Conservation (phyloP, 2,888 invertebrate species). For the Dendrolimus houi region DNA sequence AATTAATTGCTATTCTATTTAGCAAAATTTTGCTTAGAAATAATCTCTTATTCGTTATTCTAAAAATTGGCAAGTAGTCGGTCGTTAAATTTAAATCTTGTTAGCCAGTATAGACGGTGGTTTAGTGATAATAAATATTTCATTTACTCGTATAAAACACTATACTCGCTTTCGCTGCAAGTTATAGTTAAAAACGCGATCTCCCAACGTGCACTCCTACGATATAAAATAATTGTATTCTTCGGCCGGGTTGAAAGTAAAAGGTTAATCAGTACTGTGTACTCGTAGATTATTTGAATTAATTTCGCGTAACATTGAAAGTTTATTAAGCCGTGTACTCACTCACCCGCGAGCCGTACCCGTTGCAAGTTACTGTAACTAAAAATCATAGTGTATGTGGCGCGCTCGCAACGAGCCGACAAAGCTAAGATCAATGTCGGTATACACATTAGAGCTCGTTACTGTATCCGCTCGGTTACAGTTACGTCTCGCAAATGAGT, state of each 20-base stretch:
- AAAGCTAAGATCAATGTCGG: no score
- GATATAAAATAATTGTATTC: neutral
- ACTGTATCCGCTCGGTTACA: no score
- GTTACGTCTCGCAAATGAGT: no score
- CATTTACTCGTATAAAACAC: neutral
- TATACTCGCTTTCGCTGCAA: neutral
- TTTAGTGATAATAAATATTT: neutral
- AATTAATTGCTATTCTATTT: no score
- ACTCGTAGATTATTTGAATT: neutral
- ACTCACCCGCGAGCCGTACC: neutral
- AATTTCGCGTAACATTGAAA: neutral
- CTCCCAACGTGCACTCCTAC: neutral
- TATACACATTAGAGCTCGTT: no score
- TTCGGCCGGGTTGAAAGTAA: neutral
- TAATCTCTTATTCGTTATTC: no score
- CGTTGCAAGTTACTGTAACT: no score
- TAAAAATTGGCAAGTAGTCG: neutral
- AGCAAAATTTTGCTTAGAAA: no score
- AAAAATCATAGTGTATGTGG: no score
- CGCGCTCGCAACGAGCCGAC: no score
- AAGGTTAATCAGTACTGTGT: neutral
- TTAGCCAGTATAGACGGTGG: neutral
- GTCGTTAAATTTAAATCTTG: neutral
- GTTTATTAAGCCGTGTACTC: neutral
- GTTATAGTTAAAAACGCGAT: neutral